Conservation (phyloP, 1,140 invertebrate species). For the Aradophagus sp. region DNA sequence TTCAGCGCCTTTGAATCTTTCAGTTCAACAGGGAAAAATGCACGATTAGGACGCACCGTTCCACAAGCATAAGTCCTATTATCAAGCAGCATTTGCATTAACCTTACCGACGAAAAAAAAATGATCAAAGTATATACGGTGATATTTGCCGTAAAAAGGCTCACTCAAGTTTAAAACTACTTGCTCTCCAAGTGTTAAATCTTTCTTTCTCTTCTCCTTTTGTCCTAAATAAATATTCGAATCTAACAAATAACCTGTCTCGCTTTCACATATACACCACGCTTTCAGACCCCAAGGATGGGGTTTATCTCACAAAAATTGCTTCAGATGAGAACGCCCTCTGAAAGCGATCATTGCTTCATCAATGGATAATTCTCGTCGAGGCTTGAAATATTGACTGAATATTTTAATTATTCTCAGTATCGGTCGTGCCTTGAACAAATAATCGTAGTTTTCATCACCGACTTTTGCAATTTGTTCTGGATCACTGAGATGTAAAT, state of each 20-base stretch:
- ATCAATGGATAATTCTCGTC: conserved; percentile 4
- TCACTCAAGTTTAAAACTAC: background rate
- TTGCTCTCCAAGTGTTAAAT: conserved; percentile 11
- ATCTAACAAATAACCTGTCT: conserved; percentile 18
- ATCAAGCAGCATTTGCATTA: conserved; percentile 1
- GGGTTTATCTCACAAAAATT: conserved; percentile 4
- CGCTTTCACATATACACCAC: conserved; percentile 7
- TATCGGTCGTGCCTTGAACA: background rate
- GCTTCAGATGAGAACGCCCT: background rate
- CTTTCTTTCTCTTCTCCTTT: conserved; percentile 16
- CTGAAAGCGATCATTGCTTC: conserved; percentile 14
- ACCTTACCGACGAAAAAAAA: conserved; percentile 15
- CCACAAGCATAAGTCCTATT: conserved; percentile 1
- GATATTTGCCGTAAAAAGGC: conserved; percentile 1
- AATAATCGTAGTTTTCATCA: too few species aligned
- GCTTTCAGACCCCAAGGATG: conserved; percentile 6
- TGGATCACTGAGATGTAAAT: too few species aligned
- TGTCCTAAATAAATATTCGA: conserved; percentile 37
- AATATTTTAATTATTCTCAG: background rate
- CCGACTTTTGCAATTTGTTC: too few species aligned
- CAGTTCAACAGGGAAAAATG: background rate
- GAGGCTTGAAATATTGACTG: background rate
- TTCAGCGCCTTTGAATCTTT: background rate
- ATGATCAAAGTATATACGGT: conserved; percentile 29
- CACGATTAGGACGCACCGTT: background rate